These are phyloP conservation scores for Coleophora flavipennella DNA, from an alignment of 2,888 invertebrate species.

Conservation along the genomic window DNA sequence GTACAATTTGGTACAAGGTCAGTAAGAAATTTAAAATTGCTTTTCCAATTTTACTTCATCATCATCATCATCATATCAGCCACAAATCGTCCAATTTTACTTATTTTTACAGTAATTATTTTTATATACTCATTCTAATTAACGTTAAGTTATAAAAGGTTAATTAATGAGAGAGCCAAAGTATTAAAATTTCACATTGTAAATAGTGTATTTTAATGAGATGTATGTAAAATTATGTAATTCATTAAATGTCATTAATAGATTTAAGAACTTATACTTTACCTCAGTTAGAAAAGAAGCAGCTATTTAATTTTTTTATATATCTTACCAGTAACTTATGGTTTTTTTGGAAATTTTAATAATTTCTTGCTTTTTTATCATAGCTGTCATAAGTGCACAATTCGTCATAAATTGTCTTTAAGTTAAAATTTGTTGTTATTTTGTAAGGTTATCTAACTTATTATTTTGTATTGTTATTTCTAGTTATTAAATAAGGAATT, in stretches of 20 bases:
- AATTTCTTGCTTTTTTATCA: slow-evolving; percentile 16
- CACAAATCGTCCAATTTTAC: too few relatives aligned
- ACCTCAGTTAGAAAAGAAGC: slow-evolving; percentile 47
- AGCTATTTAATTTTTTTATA: slow-evolving; percentile 16
- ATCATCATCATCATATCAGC: too few relatives aligned
- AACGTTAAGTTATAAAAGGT: slow-evolving; percentile 31
- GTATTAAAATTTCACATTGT: slow-evolving; percentile 48
- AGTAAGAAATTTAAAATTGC: slow-evolving; percentile 35
- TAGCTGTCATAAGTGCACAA: slow-evolving; percentile 52
- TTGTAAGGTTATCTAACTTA: slow-evolving; percentile 36
- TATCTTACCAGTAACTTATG: background rate
- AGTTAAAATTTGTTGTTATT: slow-evolving; percentile 34
- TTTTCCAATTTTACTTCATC: slow-evolving; percentile 31
- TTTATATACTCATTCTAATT: slow-evolving; percentile 59
- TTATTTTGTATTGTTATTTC: slow-evolving; percentile 40
- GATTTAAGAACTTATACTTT: slow-evolving; percentile 45
- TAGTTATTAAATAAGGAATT: slow-evolving; percentile 18
- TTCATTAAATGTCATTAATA: slow-evolving; percentile 52
- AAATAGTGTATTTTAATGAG: slow-evolving; percentile 53
- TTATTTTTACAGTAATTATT: slow-evolving; percentile 17
- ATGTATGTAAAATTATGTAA: slow-evolving; percentile 33
- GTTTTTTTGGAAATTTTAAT: slow-evolving; percentile 4
- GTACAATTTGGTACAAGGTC: slow-evolving; percentile 48
- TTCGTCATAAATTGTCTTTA: slow-evolving; percentile 21
- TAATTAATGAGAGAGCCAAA: slow-evolving; percentile 55